Evolutionary conservation across 2,888 invertebrate species (phyloP).

Genomic region (Xanthorhoe spadicearia): DNA sequence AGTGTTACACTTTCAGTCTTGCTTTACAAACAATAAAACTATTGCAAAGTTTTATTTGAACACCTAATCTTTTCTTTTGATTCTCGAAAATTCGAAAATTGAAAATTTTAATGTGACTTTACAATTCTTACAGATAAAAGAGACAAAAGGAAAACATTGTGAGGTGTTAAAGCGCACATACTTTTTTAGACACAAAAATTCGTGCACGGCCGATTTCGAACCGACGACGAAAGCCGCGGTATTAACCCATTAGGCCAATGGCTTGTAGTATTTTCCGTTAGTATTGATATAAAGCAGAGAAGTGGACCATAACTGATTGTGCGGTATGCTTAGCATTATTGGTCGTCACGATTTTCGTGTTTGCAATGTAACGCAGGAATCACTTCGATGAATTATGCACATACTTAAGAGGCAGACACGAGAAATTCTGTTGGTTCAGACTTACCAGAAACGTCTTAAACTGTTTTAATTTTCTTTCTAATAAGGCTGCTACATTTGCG

Average conservation of each 20-base stretch:
- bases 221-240: no score
- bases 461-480: slow-evolving; percentile 1
- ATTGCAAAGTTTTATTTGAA: no score
- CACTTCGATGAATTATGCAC: slow-evolving; percentile 40
- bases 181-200: slow-evolving; percentile 5
- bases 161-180: no score
- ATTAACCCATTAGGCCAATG: no score
- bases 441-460: slow-evolving; percentile 16
- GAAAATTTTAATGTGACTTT: not conserved
- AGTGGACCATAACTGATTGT: slow-evolving; percentile 56
- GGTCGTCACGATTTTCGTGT: slow-evolving; percentile 71
- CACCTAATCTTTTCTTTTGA: no score
- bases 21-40: not conserved
- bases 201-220: no score
- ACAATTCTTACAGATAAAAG: no score
- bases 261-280: slow-evolving; percentile 34
- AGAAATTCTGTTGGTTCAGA: slow-evolving; percentile 20
- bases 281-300: slow-evolving; percentile 44
- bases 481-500: not conserved
- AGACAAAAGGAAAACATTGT: no score
- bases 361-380: slow-evolving; percentile 54
- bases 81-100: not conserved
- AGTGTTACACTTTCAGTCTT: not conserved
- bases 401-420: slow-evolving; percentile 27
- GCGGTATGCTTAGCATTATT: slow-evolving; percentile 59